Conservation (phyloP, 1,140 invertebrate genomes). For the Maconellicoccus hirsutus region DNA sequence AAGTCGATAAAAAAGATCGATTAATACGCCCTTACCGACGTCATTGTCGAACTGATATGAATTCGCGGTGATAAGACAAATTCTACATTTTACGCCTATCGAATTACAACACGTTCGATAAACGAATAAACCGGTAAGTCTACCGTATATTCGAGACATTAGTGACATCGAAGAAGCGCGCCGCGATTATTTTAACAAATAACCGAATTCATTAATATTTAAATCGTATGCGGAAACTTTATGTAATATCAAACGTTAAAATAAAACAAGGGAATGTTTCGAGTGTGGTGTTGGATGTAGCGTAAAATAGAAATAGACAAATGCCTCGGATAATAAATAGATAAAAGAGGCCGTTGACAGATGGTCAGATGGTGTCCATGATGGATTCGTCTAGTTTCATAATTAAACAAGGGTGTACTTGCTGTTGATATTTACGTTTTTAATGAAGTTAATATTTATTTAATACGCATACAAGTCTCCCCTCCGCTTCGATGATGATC, state of each 20-base stretch:
- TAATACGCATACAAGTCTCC: not conserved
- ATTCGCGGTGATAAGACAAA: no score
- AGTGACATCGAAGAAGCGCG: no score
- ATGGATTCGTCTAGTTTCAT: not conserved
- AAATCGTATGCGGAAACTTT: conserved; percentile 1
- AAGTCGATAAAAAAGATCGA: no score
- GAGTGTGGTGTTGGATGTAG: not conserved
- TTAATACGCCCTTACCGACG: no score
- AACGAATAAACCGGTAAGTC: no score
- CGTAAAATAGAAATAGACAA: not conserved
- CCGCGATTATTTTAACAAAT: no score
- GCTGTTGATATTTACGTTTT: not conserved
- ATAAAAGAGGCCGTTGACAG: conserved; percentile 3
- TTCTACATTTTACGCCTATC: no score
- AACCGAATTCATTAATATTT: conserved; percentile 1
- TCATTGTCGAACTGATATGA: no score
- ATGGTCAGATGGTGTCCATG: conserved; percentile 7
- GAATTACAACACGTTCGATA: no score
- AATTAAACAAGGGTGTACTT: not conserved
- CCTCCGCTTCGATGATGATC: no score
- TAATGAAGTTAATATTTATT: not conserved
- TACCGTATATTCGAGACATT: no score
- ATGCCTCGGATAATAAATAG: not conserved
- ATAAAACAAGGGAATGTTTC: not conserved
- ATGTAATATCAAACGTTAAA: not conserved